Conservation (phyloP, 2,113 vertebrate genomes). For the Raphicerus campestris region DNA sequence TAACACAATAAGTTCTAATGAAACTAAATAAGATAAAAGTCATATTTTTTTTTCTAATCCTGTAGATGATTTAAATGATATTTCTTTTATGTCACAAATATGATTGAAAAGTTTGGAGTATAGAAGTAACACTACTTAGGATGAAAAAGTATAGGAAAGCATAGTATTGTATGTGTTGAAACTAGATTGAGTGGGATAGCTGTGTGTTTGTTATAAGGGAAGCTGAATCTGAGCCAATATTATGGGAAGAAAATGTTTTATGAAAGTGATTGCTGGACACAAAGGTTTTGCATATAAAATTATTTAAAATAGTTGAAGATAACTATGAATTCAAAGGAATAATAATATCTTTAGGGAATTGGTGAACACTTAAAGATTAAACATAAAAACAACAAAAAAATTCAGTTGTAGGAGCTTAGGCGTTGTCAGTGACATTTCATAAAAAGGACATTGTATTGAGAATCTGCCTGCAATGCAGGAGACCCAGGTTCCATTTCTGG, state of each 20-base stretch:
- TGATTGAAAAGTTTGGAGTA: background rate
- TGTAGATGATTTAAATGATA: background rate
- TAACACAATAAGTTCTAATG: background rate
- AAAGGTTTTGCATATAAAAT: background rate
- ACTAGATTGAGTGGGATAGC: background rate
- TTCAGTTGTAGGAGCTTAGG: background rate
- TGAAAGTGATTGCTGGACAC: background rate
- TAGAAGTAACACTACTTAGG: background rate
- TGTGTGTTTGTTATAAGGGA: background rate
- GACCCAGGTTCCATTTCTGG: background rate
- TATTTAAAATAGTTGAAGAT: background rate
- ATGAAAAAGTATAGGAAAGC: background rate
- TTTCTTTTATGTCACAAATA: background rate
- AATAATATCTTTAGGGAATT: background rate
- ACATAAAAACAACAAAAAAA: background rate
- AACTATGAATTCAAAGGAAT: background rate
- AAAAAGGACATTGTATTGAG: background rate
- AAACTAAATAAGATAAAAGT: background rate
- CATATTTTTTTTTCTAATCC: constrained; percentile 8
- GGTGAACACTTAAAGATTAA: background rate
- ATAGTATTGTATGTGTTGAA: background rate
- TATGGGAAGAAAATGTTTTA: background rate
- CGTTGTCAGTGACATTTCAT: background rate
- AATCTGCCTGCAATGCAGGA: background rate
- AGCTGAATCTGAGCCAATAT: background rate